phyloP scores from a whole-genome alignment of 2,797 vertebrate species.

The Pangasius macronema region DNA sequence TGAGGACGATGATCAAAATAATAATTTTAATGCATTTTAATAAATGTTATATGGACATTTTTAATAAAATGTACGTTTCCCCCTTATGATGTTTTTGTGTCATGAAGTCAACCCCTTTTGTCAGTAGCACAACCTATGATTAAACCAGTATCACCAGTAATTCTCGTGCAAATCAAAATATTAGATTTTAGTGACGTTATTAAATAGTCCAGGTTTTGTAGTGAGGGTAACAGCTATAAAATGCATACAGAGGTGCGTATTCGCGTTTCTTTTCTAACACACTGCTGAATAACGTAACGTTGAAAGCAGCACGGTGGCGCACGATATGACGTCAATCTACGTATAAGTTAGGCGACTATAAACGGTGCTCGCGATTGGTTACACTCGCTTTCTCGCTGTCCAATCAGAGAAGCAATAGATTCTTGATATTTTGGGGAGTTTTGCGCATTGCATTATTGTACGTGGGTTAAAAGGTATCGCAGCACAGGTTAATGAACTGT shows the following conservation, averaged over 20 bases:
- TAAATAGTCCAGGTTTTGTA: neutral
- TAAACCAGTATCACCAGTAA: neutral
- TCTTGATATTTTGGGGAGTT: slow-evolving; percentile 24
- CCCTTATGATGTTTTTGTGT: slow-evolving; percentile 41
- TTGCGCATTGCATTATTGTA: neutral
- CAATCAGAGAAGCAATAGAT: slow-evolving; percentile 21
- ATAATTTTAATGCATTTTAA: slow-evolving; percentile 85
- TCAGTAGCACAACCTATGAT: neutral
- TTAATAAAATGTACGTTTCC: slow-evolving; percentile 79
- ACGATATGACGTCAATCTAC: neutral
- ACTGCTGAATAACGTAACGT: neutral
- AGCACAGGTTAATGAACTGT: neutral
- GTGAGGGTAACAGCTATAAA: neutral
- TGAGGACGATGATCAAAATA: slow-evolving; percentile 72
- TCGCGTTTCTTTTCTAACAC: neutral
- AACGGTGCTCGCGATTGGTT: slow-evolving; percentile 2
- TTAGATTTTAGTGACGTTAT: neutral
- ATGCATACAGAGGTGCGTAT: neutral
- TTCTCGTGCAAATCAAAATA: neutral
- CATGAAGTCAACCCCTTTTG: neutral
- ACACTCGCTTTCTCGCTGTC: neutral
- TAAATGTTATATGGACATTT: slow-evolving; percentile 83
- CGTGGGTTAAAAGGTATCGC: neutral
- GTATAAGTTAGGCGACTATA: neutral
- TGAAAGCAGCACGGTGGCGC: neutral